Evolutionary conservation across 1,140 invertebrate species (phyloP).

Genomic region (Rhopalosiphum maidis): DNA sequence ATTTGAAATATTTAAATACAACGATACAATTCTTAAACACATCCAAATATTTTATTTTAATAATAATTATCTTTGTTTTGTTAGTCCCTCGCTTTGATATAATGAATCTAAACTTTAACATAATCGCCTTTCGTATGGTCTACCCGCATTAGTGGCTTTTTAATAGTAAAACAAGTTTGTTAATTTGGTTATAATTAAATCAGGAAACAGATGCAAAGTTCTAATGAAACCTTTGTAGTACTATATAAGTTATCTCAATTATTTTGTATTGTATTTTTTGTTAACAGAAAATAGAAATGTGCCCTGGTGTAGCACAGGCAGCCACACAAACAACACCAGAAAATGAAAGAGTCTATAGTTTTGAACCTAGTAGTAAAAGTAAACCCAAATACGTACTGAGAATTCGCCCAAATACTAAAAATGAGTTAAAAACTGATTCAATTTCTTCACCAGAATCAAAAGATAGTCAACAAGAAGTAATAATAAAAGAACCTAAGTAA

Average conservation of each 20-base stretch:
- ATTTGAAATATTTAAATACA: not conserved
- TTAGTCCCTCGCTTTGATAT: slow-evolving; percentile 2
- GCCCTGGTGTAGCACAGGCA: slow-evolving; percentile 31
- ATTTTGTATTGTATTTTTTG: not conserved
- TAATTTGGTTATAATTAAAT: slow-evolving; percentile 21
- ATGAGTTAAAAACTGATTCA: not conserved
- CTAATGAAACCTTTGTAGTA: not conserved
- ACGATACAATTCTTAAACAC: not conserved
- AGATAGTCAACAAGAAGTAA: not conserved
- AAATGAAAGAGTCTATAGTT: slow-evolving; percentile 7
- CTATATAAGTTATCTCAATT: not conserved
- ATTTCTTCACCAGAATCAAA: not conserved
- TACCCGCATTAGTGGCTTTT: slow-evolving; percentile 29
- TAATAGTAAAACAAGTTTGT: slow-evolving; percentile 15
- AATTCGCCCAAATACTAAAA: not conserved
- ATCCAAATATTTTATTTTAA: not conserved
- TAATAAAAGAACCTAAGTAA: not conserved
- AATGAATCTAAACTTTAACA: not conserved
- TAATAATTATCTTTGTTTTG: not conserved
- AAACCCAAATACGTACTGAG: not conserved
- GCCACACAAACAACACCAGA: slow-evolving; percentile 45
- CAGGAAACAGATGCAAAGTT: not conserved
- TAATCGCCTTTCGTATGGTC: not conserved
- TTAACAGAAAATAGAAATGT: slow-evolving; percentile 11
- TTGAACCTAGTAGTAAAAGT: not conserved